Percentiles rank a stretch among this genome's conserved stretches.
Evolutionary conservation across 2,888 invertebrate species (phyloP).

Genomic region (Nudaria mundana): DNA sequence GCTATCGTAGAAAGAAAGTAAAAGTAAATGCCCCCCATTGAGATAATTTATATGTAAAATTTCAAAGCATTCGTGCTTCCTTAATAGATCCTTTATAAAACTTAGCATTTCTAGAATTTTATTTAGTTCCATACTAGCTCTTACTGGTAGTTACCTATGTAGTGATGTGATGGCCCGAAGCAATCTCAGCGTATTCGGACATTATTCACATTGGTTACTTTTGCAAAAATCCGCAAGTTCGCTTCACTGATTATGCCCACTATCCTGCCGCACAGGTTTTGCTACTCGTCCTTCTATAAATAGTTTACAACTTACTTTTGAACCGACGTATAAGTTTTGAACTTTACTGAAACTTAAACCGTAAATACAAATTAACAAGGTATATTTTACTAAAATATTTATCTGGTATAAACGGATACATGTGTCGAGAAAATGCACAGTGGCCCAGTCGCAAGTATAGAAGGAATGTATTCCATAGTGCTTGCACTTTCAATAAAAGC

Average conservation of each 20-base stretch:
- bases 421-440: conserved; percentile 33
- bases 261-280: conserved; percentile 71
- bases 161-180: conserved; percentile 3
- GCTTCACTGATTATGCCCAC: conserved; percentile 56
- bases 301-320: conserved; percentile 41
- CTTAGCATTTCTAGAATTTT: too few species aligned
- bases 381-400: neutral
- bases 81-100: too few species aligned
- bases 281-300: conserved; percentile 70
- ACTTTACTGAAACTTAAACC: conserved; percentile 29
- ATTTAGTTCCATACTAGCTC: too few species aligned
- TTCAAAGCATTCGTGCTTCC: too few species aligned
- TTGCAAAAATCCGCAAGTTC: conserved; percentile 54
- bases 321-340: conserved; percentile 31
- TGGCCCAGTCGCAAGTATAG: conserved; percentile 69
- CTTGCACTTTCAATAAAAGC: conserved; percentile 76
- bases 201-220: conserved; percentile 45
- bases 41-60: too few species aligned
- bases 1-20: too few species aligned
- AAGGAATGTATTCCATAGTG: conserved; percentile 66
- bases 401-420: conserved; percentile 1
- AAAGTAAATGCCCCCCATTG: too few species aligned
- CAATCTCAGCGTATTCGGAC: conserved; percentile 23
- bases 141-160: too few species aligned
- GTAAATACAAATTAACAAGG: neutral